Evolutionary conservation across 2,888 invertebrate genomes (phyloP).

Genomic region (Miltochrista miniata): DNA sequence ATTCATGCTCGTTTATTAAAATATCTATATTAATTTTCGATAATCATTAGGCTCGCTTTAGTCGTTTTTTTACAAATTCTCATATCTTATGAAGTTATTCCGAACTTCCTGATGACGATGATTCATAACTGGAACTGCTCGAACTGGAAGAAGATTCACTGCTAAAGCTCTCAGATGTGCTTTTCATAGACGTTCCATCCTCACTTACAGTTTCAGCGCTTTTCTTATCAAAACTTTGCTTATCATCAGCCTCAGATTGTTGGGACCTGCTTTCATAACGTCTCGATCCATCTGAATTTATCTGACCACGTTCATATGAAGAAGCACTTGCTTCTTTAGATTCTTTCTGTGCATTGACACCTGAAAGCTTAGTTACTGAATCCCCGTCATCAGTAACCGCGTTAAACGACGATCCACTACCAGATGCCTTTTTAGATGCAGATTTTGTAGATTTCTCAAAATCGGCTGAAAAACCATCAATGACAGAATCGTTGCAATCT

Average conservation of each 20-base stretch:
- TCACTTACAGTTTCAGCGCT: neutral
- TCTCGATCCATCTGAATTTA: neutral
- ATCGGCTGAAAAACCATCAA: neutral
- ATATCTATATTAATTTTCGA: neutral
- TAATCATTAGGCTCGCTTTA: neutral
- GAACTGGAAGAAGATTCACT: too few relatives aligned
- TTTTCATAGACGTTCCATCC: neutral
- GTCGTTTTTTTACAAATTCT: neutral
- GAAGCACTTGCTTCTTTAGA: neutral
- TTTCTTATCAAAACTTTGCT: neutral
- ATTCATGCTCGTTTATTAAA: slow-evolving; percentile 3
- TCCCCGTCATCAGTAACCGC: neutral
- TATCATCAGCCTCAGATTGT: rapidly evolving
- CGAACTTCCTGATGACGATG: neutral
- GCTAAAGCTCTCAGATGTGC: too few relatives aligned
- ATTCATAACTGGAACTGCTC: neutral
- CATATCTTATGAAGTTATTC: too few relatives aligned
- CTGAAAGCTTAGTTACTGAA: neutral
- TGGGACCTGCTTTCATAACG: rapidly evolving
- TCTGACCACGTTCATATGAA: neutral
- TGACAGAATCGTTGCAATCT: too few relatives aligned
- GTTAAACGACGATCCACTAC: neutral
- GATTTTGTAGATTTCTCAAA: neutral
- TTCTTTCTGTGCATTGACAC: neutral
- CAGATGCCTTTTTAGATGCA: neutral